Conservation (phyloP, 2,113 vertebrate genomes). For the Cairina moschata region DNA sequence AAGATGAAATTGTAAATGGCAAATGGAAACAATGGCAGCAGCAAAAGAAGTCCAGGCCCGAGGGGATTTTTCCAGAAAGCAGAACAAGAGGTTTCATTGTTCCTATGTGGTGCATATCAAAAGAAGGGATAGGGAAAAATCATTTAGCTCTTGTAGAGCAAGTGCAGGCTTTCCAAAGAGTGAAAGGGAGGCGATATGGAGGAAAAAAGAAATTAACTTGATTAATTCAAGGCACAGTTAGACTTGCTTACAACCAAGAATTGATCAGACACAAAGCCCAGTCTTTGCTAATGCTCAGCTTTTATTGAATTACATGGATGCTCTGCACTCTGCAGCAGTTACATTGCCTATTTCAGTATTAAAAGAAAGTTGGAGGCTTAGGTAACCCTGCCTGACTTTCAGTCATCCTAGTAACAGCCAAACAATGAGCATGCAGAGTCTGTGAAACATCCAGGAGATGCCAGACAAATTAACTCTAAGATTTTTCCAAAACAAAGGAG, state of each 20-base stretch:
- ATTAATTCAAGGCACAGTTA: neutral
- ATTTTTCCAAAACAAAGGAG: slow-evolving; percentile 58
- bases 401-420: slow-evolving; percentile 47
- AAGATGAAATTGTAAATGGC: neutral
- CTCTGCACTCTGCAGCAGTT: neutral
- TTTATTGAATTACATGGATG: neutral
- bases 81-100: slow-evolving; percentile 40
- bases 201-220: neutral
- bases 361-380: slow-evolving; percentile 13
- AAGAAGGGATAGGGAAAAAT: neutral
- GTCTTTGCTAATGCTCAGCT: neutral
- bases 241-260: neutral
- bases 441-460: slow-evolving; percentile 42
- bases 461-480: slow-evolving; percentile 48
- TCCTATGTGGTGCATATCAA: neutral
- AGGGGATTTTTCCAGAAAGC: neutral
- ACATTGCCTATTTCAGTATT: neutral
- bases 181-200: neutral
- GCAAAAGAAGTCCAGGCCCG: neutral
- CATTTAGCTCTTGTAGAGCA: neutral
- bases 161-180: neutral
- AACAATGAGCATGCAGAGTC: slow-evolving; percentile 19
- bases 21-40: neutral
- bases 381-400: slow-evolving; percentile 43
- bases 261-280: neutral